phyloP scores from a whole-genome alignment of 2,888 invertebrate genomes.

The Eucera pruinosa region DNA sequence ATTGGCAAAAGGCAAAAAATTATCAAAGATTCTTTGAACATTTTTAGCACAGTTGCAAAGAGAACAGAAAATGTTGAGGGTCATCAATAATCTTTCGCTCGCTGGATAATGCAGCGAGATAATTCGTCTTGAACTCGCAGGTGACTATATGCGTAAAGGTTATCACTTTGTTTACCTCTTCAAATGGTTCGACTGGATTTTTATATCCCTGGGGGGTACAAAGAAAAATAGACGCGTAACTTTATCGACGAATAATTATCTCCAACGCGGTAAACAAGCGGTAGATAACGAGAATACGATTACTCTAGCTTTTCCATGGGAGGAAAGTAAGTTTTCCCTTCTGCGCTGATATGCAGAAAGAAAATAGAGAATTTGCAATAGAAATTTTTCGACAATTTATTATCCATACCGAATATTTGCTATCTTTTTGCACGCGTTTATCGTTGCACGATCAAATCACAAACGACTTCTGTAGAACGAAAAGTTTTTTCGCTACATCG shows the following conservation, averaged over 20 bases:
- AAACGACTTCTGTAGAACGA: not conserved
- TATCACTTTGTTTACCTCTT: constrained; percentile 60
- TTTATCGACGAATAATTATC: not conserved
- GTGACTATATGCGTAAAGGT: constrained; percentile 63
- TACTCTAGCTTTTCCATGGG: not conserved
- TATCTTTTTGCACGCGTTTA: too few species aligned
- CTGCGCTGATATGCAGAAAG: not conserved
- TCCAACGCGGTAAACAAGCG: constrained; percentile 15
- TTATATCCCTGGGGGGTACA: constrained; percentile 53
- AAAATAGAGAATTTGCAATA: too few species aligned
- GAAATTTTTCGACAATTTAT: too few species aligned
- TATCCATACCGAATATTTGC: not conserved
- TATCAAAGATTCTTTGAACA: constrained; percentile 1
- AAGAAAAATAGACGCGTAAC: constrained; percentile 1
- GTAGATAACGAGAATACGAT: not conserved
- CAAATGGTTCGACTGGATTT: constrained; percentile 28
- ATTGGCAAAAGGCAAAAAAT: not conserved
- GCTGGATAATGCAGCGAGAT: constrained; percentile 47
- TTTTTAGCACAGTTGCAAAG: constrained; percentile 10
- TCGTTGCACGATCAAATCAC: not conserved
- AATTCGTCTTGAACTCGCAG: constrained; percentile 56
- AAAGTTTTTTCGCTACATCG: too few species aligned
- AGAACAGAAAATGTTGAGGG: constrained; percentile 36
- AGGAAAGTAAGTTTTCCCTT: not conserved
- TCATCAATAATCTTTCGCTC: constrained; percentile 48